Evolutionary conservation across 1,140 invertebrate species (phyloP), one percentile per base, ranked within the genome.

Genomic region (Scaptodrosophila lebanonensis): DNA sequence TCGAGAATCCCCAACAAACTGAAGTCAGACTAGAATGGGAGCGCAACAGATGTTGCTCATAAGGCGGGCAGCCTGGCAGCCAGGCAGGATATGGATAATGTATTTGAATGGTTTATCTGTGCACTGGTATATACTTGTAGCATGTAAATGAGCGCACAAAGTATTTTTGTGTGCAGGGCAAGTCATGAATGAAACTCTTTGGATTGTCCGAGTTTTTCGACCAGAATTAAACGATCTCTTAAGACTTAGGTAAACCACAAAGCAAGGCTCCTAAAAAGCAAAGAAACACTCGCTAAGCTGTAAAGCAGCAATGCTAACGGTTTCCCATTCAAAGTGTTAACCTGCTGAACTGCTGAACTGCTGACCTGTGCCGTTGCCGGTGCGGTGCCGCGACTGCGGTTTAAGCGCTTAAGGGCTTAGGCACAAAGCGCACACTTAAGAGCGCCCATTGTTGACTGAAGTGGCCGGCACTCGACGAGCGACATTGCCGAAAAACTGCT

Each of bases 301-400:
- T n/a, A n/a, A n/a, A n/a, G n/a, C n/a, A n/a, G 15, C 35, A 2
- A 25, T 39, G 20, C 35, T 66, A 72, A 70, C 62, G 57, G 40
- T 63, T 51, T 48, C n/a, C n/a, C n/a, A n/a, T 52, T 15, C 35
- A 71, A 77, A 76, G 71, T 76, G 72, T 76, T 77, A 67, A 66
- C 58, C 42, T 44, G 60, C 43, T 29, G 36, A n/a, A n/a, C n/a
- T 18, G 42, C 27, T 17, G 44, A 25, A 22, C 38, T 45, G 30
- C 45, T 49, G 64, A 66, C 33, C 62, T 40, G 36, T n/a, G n/a
- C n/a, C n/a, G 16, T 11, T 50, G 9, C 35, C 29, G 30, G 20
- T 20, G 20, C n/a, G n/a, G n/a, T n/a, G n/a, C n/a, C n/a, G n/a
- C n/a, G n/a, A n/a, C n/a, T 22, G 42, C 7, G 32, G 67, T 43